Evolutionary conservation across 2,797 vertebrate species (phyloP), one percentile per base, ranked within the genome.

Genomic region (Melanotaenia maccullochi): DNA sequence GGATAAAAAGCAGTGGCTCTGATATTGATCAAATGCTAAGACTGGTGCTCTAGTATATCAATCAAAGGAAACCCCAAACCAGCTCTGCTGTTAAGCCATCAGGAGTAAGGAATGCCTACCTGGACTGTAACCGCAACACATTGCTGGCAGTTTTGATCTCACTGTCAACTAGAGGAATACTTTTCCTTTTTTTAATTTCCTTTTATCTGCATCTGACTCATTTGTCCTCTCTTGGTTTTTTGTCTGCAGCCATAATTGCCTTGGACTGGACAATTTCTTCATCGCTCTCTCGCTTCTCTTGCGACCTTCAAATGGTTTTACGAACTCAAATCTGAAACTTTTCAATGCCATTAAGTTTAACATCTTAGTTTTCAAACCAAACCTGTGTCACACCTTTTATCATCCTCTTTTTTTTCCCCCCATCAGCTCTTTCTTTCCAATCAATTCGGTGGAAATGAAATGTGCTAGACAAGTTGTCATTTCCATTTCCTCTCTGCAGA

Each of bases 11-110:
- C 78, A 78, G 60, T 52, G 65, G 51, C 79, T 85, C 76, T 63
- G 74, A 68, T 89, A 86, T 87, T 74, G 89, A 89, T 85, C 82
- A 84, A 81, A 83, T 67, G 75, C 71, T 87, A 40, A 71, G 57
- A 67, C 60, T 5, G 24, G 3, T 72, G 74, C 79, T 71, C 60
- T 30, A 52, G 35, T 76, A 55, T 71, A 89, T 90, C 83, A 83
- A 84, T 87, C 78, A 85, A 56, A 76, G 60, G 56, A 58, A 73
- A 65, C 35, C 24, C 60, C 55, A 51, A 69, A 87, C 22, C 76
- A 68, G 61, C 58, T 60, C 62, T 68, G 75, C 73, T 54, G 40
- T 61, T 56, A n/a, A 65, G 69, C 59, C 62, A 49, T 70, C 60
- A 68, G 13, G 35, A 68, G 61, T 11, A 47, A 72, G 55, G 44